phyloP scores from a whole-genome alignment of 2,113 vertebrate genomes.

The Pollimyrus isidori region DNA sequence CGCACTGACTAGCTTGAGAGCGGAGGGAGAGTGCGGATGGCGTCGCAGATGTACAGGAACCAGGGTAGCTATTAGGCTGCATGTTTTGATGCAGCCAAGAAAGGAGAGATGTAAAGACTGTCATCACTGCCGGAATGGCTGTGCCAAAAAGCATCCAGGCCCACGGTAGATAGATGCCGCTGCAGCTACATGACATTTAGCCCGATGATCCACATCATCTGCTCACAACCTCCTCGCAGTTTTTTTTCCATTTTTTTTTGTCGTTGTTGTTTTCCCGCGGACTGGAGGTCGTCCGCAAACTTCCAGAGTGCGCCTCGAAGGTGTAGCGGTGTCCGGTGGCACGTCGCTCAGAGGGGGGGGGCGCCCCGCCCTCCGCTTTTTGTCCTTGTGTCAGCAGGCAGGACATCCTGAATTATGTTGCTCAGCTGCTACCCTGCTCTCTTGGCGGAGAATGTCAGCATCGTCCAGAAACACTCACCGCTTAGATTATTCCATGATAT shows the following conservation, averaged over 20 bases:
- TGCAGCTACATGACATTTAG: background rate
- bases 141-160: constrained; percentile 15
- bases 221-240: constrained; percentile 41
- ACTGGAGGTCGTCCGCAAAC: constrained; percentile 64
- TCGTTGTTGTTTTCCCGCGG: constrained; percentile 34
- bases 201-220: constrained; percentile 21
- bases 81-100: constrained; percentile 26
- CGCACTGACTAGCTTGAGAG: background rate
- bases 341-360: constrained; percentile 58
- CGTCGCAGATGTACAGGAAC: constrained; percentile 28
- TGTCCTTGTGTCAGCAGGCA: constrained; percentile 25
- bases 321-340: constrained; percentile 58
- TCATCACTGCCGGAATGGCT: constrained; percentile 36
- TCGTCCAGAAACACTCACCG: background rate
- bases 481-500: background rate
- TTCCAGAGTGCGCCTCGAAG: constrained; percentile 60
- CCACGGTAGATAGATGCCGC: background rate
- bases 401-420: constrained; percentile 7
- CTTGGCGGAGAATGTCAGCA: background rate
- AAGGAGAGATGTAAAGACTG: constrained; percentile 23
- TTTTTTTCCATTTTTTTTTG: constrained; percentile 26
- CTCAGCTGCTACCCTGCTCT: constrained; percentile 7
- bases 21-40: background rate
- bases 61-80: constrained; percentile 36
- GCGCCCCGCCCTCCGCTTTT: constrained; percentile 34